Evolutionary conservation across 1,140 invertebrate genomes (phyloP), one percentile per base, ranked within the genome.

Genomic region (Temnothorax nylanderi): DNA sequence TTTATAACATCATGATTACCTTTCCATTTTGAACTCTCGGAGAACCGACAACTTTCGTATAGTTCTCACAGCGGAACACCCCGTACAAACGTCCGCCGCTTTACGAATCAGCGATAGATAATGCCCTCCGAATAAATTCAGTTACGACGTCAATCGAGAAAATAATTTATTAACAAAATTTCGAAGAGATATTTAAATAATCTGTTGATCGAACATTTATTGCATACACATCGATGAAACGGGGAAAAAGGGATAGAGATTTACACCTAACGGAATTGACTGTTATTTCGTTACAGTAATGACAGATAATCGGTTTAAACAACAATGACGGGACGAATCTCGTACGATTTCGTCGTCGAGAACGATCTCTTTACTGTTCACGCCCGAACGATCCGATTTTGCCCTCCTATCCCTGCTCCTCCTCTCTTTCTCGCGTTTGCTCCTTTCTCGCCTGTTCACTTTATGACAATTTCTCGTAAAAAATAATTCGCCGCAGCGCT

Each of bases 131-230:
- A 77, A 85, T 85, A 64, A 78, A 85, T 18, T 85, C 44, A 77
- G 13, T 85, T 85, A 18, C 74, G 34, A 85, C 11, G 8, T 77
- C 58, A 67, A 88, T 89, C 77, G 77, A 86, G 51, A 81, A 75
- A 87, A 87, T 86, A 69, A 74, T 88, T 89, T 88, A 67, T 75
- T 71, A 75, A 85, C 34, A 80, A 56, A 84, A 26, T 54, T 75
- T 74, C 64, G 69, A 37, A 82, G 74, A 86, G 69, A 75, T 78
- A 72, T 81, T 58, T 37, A 80, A 90, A 90, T 81, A 81, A 90
- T 89, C 85, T 90, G 80, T 90, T 91, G 87, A 89, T 89, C 86
- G 89, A 91, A 91, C 89, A 91, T 91, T 91, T 91, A 91, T 91
- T 91, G 41, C 60, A 88, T 89, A 91, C 90, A 91, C 90, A 91